Evolutionary conservation across 2,113 vertebrate species (phyloP).

Genomic region (Sorex araneus): DNA sequence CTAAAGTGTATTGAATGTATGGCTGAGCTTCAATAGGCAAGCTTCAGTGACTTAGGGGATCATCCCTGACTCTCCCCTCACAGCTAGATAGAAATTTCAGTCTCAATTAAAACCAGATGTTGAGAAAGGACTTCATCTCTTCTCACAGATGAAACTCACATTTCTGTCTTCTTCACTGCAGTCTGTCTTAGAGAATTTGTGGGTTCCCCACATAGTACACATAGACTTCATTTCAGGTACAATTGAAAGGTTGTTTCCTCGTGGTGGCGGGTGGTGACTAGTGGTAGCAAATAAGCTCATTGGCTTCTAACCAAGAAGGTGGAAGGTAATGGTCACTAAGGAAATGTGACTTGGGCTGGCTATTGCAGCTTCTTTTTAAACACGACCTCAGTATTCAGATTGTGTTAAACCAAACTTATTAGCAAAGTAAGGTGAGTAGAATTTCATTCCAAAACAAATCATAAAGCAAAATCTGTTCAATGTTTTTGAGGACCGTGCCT

Average conservation of each 20-base stretch:
- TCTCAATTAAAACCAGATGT: conserved; percentile 87
- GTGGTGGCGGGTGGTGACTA: background rate
- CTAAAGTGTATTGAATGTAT: conserved; percentile 53
- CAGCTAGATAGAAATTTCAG: conserved; percentile 80
- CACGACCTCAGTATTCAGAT: conserved; percentile 1
- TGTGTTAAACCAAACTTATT: conserved; percentile 26
- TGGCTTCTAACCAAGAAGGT: background rate
- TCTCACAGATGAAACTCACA: conserved; percentile 72
- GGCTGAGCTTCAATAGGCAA: conserved; percentile 83
- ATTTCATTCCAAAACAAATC: conserved; percentile 64
- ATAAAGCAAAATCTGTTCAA: conserved; percentile 28
- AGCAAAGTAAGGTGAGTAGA: conserved; percentile 37
- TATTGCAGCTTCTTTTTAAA: background rate
- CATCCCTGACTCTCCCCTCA: conserved; percentile 84
- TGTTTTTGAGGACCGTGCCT: background rate
- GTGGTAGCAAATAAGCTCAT: background rate
- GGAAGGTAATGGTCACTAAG: background rate
- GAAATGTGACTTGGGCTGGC: background rate
- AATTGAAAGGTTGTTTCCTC: background rate
- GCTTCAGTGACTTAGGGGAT: conserved; percentile 79
- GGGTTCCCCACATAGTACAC: background rate
- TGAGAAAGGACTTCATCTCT: conserved; percentile 79
- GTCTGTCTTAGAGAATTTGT: conserved; percentile 8
- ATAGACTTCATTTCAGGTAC: background rate
- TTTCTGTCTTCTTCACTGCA: conserved; percentile 50